Conservation (phyloP, 2,888 invertebrate genomes). For the Gastracanthus pulcherrimus region DNA sequence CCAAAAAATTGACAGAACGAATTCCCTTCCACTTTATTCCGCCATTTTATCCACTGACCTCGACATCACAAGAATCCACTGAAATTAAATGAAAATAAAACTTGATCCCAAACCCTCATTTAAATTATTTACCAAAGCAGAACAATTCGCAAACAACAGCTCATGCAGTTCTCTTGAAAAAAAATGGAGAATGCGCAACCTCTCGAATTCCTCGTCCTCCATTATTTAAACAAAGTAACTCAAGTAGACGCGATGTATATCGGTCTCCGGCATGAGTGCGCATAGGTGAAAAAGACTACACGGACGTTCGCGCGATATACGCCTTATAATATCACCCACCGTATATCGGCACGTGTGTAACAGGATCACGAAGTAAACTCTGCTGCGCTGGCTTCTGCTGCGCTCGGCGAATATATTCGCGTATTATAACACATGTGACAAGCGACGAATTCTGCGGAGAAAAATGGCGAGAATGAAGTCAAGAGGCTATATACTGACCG, state of each 20-base stretch:
- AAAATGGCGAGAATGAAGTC: neutral
- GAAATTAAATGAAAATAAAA: neutral
- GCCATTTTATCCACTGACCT: too few species aligned
- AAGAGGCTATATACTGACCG: neutral
- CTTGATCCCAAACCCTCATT: neutral
- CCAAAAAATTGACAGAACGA: too few species aligned
- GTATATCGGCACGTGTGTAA: slow-evolving; percentile 31
- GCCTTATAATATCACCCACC: neutral
- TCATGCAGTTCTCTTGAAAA: neutral
- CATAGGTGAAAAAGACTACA: neutral
- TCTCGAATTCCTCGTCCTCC: slow-evolving; percentile 16
- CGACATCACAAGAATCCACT: neutral
- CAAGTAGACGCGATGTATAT: neutral
- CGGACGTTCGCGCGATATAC: neutral
- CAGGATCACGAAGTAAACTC: slow-evolving; percentile 37
- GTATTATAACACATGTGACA: neutral
- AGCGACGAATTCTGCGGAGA: slow-evolving; percentile 1
- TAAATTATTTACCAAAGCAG: neutral
- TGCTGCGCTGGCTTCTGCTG: slow-evolving; percentile 24
- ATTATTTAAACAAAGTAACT: slow-evolving; percentile 22
- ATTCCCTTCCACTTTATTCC: too few species aligned
- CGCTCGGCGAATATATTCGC: slow-evolving; percentile 29
- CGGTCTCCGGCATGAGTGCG: too few species aligned
- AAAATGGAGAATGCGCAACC: neutral
- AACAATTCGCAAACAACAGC: neutral